Evolutionary conservation across 2,797 vertebrate genomes (phyloP), one percentile per base, ranked within the genome.

Genomic region (Gymnodraco acuticeps): DNA sequence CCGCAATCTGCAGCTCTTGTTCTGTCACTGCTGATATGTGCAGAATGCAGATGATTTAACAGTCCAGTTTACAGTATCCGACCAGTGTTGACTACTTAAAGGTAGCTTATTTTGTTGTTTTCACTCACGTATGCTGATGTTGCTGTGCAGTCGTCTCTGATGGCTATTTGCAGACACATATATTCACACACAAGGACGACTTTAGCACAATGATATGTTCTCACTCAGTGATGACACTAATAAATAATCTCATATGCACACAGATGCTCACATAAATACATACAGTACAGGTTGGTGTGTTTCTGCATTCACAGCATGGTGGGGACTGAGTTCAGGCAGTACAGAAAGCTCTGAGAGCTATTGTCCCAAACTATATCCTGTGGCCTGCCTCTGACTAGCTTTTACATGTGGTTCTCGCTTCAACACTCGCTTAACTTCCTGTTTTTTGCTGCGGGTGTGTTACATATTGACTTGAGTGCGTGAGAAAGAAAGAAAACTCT

Each of bases 171-270:
- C 66, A 77, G 65, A 82, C 67, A 81, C 2, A 2, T 75, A 77
- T 58, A 59, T 62, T 70, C 66, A 78, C 59, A 78, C 75, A 86
- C 78, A 85, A 65, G 27, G 75, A 80, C 64, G 82, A 77, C 63
- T 81, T 77, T 42, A 86, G 78, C 79, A 90, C 89, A 86, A 76
- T 58, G 64, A 80, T 78, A 79, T 81, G 70, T 85, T 90, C 75
- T 84, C 72, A 82, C 20, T 87, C 77, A 81, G 77, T 85, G 77
- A 69, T 65, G 71, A 90, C 83, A 89, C 75, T 67, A 80, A 79
- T 89, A 87, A 82, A 90, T 88, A 87, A 81, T 88, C 81, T 84
- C 74, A 74, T 71, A 80, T 78, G 68, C 71, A 87, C 81, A 85
- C 70, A 73, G 55, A 84, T 76, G 58, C 71, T 82, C 72, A 81